A percentile compares a stretch with the other conserved stretches of the same genome.
Conservation (phyloP, 2,113 vertebrate species). For the Silurus glanis region DNA sequence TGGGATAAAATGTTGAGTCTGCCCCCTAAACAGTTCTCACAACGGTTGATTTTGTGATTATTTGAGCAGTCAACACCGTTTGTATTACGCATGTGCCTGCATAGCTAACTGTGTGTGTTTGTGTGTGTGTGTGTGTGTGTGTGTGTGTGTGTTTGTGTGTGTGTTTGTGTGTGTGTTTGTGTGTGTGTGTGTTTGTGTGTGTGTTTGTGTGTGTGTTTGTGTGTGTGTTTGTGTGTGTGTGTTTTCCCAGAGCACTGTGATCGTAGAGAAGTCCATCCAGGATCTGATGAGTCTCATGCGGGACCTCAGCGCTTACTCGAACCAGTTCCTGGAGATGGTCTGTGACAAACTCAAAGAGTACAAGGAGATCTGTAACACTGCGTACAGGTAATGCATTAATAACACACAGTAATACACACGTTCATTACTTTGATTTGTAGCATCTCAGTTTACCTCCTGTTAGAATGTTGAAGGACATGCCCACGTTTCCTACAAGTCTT, state of each 20-base stretch:
- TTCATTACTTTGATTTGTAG: neutral
- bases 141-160: too few relatives aligned
- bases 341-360: constrained; percentile 98
- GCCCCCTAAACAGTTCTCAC: too few relatives aligned
- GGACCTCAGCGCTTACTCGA: constrained; percentile 92
- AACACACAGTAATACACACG: neutral
- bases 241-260: constrained; percentile 84
- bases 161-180: neutral
- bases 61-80: neutral
- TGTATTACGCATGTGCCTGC: too few relatives aligned
- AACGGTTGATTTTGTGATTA: neutral
- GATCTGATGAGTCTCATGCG: constrained; percentile 96
- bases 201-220: too few relatives aligned
- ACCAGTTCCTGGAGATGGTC: constrained; percentile 98
- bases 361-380: constrained; percentile 88
- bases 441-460: neutral
- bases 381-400: constrained; percentile 83
- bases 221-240: constrained; percentile 14
- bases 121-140: too few relatives aligned
- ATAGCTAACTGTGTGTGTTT: neutral
- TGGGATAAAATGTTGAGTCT: neutral
- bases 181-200: neutral
- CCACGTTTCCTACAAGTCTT: neutral
- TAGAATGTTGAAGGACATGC: neutral
- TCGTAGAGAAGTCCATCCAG: constrained; percentile 97